Evolutionary conservation across 2,888 invertebrate genomes (phyloP), one percentile per base, ranked within the genome.

Genomic region (Cerastoderma edule): DNA sequence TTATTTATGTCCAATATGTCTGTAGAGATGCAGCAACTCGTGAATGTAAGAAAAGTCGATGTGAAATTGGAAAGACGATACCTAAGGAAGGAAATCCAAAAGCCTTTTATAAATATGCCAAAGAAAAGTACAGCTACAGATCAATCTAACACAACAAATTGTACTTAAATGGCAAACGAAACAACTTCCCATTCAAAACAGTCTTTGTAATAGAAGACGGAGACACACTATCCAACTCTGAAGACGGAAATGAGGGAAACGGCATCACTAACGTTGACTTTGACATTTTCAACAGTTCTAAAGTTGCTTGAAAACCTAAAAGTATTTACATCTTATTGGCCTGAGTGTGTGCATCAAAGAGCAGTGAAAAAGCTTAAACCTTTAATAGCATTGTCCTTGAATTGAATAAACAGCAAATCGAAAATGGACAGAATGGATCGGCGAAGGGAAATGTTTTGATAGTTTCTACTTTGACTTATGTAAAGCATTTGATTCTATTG

Each of bases 401-500:
- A 30, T 16, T 50, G 22, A 10, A 33, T 67, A 22, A 53, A 33
- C n/a, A 22, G 24, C 27, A 27, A 46, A 10, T 65, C 65, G 72
- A 35, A 33, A 67, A 30, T 54, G 63, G 64, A 67, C 67, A 50
- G 60, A 54, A 54, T 65, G 50, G 50, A 19, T 67, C n/a, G 67
- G 72, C 44, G 53, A 76, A 32, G 71, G 68, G 0, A 66, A 66
- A 6, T 19, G 24, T 8, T 66, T 71, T 27, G 71, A 71, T 46
- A 53, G 65, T n/a, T 54, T 76, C 3, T 76, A 76, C 19, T 67
- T 60, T 19, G 72, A 68, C 57, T 72, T 71, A 53, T 22, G 39
- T 8, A 75, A 75, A 33, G 70, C 66, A 8, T 75, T 75, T 35
- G 71, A 71, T 33, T 63, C 63, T n/a, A 39, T 72, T 24, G 22